These are phyloP conservation scores for Sitta europaea DNA, from an alignment of 2,113 vertebrate species.

Conservation along the genomic window DNA sequence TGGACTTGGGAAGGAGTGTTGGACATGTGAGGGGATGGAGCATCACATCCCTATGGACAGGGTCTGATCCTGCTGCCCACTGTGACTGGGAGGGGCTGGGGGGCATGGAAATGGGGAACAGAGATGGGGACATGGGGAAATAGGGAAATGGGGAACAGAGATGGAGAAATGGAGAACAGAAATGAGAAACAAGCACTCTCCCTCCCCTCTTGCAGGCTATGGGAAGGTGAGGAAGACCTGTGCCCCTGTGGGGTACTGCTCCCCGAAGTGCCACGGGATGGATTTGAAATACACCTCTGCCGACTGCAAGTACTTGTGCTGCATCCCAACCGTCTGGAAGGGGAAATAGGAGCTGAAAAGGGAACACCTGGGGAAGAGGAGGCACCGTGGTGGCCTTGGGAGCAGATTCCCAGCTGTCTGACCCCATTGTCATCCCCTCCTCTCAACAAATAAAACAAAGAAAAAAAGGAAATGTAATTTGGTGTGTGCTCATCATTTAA, in stretches of 20 bases:
- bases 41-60: not conserved
- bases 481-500: not conserved
- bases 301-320: not conserved
- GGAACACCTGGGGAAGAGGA: not conserved
- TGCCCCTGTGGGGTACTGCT: not conserved
- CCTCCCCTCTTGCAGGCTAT: not conserved
- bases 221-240: not conserved
- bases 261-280: not conserved
- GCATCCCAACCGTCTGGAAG: not conserved
- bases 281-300: not conserved
- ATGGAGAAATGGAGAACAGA: not conserved
- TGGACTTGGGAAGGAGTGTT: not conserved
- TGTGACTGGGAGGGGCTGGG: not conserved
- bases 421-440: not conserved
- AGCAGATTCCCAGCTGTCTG: not conserved
- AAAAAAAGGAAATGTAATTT: not conserved
- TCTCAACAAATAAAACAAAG: not conserved
- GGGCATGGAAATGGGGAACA: not conserved
- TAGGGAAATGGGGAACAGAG: not conserved
- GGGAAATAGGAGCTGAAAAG: not conserved
- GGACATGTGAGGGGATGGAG: rapidly evolving
- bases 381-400: not conserved
- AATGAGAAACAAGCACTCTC: not conserved
- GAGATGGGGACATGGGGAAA: too few species aligned
- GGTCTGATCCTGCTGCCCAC: not conserved